Percentiles rank a stretch among this genome's conserved stretches.
phyloP scores from a whole-genome alignment of 2,113 vertebrate genomes.

The Nothobranchius furzeri region DNA sequence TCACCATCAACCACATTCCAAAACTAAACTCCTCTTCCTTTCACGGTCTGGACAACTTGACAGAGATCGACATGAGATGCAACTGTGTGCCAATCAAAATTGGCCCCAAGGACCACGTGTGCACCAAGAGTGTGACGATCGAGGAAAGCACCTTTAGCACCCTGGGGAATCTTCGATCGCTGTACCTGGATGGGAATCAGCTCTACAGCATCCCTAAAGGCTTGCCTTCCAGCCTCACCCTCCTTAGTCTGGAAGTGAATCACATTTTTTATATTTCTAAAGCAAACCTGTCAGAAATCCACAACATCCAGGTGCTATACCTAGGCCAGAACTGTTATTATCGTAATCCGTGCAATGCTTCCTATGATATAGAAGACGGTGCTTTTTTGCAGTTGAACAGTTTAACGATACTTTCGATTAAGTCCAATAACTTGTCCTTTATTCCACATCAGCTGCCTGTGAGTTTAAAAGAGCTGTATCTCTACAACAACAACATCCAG shows the following conservation, averaged over 20 bases:
- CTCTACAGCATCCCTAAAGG: conserved; percentile 84
- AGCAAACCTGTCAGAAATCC: conserved; percentile 82
- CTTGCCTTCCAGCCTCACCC: conserved; percentile 81
- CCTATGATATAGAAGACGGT: conserved; percentile 82
- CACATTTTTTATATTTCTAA: conserved; percentile 81
- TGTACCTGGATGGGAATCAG: conserved; percentile 93
- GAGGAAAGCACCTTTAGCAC: conserved; percentile 79
- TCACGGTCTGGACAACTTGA: conserved; percentile 77
- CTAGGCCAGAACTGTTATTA: conserved; percentile 95
- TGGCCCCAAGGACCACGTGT: conserved; percentile 86
- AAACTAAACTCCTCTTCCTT: conserved; percentile 82
- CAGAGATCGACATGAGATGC: conserved; percentile 92
- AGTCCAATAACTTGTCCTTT: conserved; percentile 88
- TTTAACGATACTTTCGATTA: conserved; percentile 87
- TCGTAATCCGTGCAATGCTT: conserved; percentile 90
- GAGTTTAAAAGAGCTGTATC: conserved; percentile 85
- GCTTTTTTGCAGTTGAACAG: conserved; percentile 83
- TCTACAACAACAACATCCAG: conserved; percentile 90
- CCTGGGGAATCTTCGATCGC: conserved; percentile 79
- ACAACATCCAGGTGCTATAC: conserved; percentile 83
- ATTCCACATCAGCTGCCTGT: conserved; percentile 83
- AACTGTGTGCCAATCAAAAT: conserved; percentile 89
- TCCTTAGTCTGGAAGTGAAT: conserved; percentile 94
- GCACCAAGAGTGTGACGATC: conserved; percentile 69
- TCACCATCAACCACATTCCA: conserved; percentile 91